Evolutionary conservation across 1,140 invertebrate genomes (phyloP).

Genomic region (Drosophila leontia): DNA sequence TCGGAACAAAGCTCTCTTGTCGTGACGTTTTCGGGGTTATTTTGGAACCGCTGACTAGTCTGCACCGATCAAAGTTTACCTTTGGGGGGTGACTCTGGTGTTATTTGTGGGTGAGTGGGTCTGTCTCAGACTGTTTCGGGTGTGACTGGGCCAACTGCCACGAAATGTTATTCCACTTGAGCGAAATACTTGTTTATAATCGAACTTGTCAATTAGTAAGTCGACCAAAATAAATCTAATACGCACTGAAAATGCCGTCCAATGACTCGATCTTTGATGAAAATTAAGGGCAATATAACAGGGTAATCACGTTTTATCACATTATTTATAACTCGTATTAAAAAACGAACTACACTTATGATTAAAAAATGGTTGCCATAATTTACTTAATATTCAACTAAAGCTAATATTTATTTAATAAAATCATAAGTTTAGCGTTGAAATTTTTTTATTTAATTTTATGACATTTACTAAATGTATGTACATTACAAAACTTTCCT

Average conservation of each 20-base stretch:
- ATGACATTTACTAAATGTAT: too few relatives aligned
- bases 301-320: neutral
- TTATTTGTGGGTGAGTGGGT: conserved; percentile 7
- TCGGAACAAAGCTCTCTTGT: conserved; percentile 12
- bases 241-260: conserved; percentile 18
- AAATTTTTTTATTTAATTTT: too few relatives aligned
- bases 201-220: conserved; percentile 65
- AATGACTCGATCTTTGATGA: neutral
- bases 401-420: too few relatives aligned
- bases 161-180: conserved; percentile 49
- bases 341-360: too few relatives aligned
- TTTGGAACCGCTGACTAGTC: conserved; percentile 42
- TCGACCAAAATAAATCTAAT: conserved; percentile 56
- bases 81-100: neutral
- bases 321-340: neutral
- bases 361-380: neutral
- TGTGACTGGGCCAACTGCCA: conserved; percentile 26
- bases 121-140: conserved; percentile 6
- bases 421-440: too few relatives aligned
- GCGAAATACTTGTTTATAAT: conserved; percentile 53
- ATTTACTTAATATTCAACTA: neutral
- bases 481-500: too few relatives aligned
- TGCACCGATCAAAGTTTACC: conserved; percentile 51
- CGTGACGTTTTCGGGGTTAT: conserved; percentile 65
- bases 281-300: neutral